Evolutionary conservation across 2,888 invertebrate species (phyloP), one percentile per base, ranked within the genome.

Genomic region (Mythimna pallens): DNA sequence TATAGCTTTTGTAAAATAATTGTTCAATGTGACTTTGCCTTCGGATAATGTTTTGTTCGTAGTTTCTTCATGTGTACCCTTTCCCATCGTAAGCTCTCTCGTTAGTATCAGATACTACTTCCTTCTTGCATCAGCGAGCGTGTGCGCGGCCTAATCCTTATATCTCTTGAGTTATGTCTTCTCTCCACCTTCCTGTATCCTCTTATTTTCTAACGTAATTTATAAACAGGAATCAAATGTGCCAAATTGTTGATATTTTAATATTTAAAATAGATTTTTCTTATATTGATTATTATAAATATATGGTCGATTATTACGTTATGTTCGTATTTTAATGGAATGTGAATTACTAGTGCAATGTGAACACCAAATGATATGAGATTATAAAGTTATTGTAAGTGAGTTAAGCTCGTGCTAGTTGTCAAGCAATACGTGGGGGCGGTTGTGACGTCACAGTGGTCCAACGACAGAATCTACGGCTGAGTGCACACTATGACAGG

Each of bases 211-310:
- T 87, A 88, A 87, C 81, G 87, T 91, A 90, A 91, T 91, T 88
- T 91, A 88, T 88, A 92, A 93, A 93, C 93, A 94, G 93, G 93
- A 94, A 93, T 87, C 85, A 82, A 92, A 93, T 93, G 95, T 95
- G 95, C 95, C 95, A 95, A 95, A 95, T 94, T 93, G 94, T 94
- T 95, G 91, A 94, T 93, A 93, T 92, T 93, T 89, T 90, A 91
- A 85, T 76, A 82, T 73, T 82, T 88, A 90, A 90, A 82, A 87
- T 88, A 87, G 86, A 90, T 88, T 90, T 91, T 92, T 91, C 89
- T 90, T 92, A 91, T 92, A 92, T 89, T 89, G 81, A 88, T 85
- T 88, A 86, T 86, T 86, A 86, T 84, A 83, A 84, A 88, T 88
- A 87, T 80, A 87, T 87, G 84, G 80, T 85, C 77, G 83, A 81